A percentile compares a stretch with the other conserved stretches of the same genome.
phyloP scores from a whole-genome alignment of 2,113 vertebrate genomes.

The Caracal caracal region DNA sequence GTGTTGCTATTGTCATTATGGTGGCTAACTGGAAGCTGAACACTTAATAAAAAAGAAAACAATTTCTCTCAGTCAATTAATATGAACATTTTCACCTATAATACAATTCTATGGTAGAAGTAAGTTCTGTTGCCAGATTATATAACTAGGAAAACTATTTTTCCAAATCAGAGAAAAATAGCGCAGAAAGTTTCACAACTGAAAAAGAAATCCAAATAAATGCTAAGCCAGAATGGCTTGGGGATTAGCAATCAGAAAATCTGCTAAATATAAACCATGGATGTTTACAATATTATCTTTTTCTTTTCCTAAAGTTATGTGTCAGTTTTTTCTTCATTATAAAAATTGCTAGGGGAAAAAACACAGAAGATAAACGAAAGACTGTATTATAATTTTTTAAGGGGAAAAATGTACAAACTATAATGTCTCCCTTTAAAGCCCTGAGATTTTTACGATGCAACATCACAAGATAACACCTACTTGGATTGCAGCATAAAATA shows the following conservation, averaged over 20 bases:
- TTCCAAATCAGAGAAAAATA: slow-evolving; percentile 7
- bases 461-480: not conserved
- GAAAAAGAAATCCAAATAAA: slow-evolving; percentile 49
- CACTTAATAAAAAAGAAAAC: slow-evolving; percentile 10
- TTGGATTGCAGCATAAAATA: not conserved
- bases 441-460: not conserved
- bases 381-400: not conserved
- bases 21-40: not conserved
- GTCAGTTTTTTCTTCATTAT: not conserved
- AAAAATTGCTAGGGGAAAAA: slow-evolving; percentile 37
- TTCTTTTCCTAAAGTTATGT: not conserved
- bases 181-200: slow-evolving; percentile 14
- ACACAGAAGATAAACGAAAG: not conserved
- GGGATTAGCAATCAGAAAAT: not conserved
- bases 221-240: not conserved
- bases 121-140: not conserved
- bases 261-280: not conserved
- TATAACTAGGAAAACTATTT: not conserved
- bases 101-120: not conserved
- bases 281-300: not conserved
- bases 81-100: not conserved
- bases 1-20: not conserved
- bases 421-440: not conserved
- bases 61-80: not conserved
- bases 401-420: not conserved